A percentile compares a stretch with the other conserved stretches of the same genome.
phyloP scores from a whole-genome alignment of 2,888 invertebrate species.

The Eupithecia tripunctaria region DNA sequence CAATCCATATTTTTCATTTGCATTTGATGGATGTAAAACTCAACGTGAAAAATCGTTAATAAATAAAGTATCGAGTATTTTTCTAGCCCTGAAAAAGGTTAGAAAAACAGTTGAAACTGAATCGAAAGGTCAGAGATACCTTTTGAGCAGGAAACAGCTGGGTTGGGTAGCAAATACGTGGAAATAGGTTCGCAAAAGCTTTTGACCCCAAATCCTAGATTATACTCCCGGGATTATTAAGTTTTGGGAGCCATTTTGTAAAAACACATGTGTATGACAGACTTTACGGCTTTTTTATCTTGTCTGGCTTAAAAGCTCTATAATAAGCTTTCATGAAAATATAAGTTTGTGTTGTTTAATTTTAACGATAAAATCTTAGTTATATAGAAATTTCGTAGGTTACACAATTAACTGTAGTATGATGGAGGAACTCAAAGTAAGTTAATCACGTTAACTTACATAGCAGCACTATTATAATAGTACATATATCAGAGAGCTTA shows the following conservation, averaged over 20 bases:
- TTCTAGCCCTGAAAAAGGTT: background rate
- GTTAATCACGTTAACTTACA: too few relatives aligned
- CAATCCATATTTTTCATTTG: background rate
- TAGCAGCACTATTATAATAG: too few relatives aligned
- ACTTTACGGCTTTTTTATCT: slow-evolving; percentile 2
- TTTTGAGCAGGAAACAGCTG: slow-evolving; percentile 29
- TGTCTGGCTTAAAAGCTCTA: background rate
- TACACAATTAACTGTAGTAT: background rate
- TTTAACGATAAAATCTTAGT: background rate
- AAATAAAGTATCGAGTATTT: background rate
- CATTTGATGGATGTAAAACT: background rate
- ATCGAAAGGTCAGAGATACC: slow-evolving; percentile 20
- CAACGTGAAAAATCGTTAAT: background rate
- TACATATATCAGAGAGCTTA: too few relatives aligned
- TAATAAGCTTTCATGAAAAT: background rate
- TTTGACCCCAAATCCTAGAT: slow-evolving; percentile 26
- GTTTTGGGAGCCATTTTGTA: slow-evolving; percentile 11
- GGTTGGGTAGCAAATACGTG: slow-evolving; percentile 19
- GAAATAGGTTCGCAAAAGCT: slow-evolving; percentile 23
- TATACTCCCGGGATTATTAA: slow-evolving; percentile 13
- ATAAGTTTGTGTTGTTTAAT: background rate
- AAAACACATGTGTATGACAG: slow-evolving; percentile 12
- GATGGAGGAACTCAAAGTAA: background rate
- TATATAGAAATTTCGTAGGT: background rate
- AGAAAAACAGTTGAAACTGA: slow-evolving; percentile 7